Evolutionary conservation across 2,888 invertebrate genomes (phyloP).

Genomic region (Zaprionus bogoriensis): DNA sequence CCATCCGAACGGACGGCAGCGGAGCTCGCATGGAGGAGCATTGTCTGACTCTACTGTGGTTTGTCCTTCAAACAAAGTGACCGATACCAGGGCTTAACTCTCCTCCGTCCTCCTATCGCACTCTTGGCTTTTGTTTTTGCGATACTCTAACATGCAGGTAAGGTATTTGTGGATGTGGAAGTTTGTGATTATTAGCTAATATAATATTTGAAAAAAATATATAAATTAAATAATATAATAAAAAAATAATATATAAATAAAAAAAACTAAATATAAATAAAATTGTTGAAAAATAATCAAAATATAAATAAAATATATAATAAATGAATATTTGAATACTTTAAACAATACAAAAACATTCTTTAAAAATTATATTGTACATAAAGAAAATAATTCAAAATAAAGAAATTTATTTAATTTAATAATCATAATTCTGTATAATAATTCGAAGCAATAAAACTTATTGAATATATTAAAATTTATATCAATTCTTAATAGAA

Average conservation of each 20-base stretch:
- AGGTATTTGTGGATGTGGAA: not conserved
- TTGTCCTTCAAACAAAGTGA: constrained; percentile 71
- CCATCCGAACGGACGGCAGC: constrained; percentile 49
- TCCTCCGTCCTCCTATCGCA: constrained; percentile 2
- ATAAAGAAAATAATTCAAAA: too few relatives aligned
- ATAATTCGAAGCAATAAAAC: too few relatives aligned
- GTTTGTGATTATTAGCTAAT: not conserved
- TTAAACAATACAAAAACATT: not conserved
- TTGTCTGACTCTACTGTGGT: constrained; percentile 62
- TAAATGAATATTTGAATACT: not conserved
- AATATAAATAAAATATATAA: not conserved
- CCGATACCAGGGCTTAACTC: constrained; percentile 59
- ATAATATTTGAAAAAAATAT: not conserved
- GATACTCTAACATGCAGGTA: constrained; percentile 10
- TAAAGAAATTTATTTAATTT: too few relatives aligned
- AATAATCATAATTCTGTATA: too few relatives aligned
- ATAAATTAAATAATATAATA: not conserved
- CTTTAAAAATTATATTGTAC: too few relatives aligned
- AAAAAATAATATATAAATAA: too few relatives aligned
- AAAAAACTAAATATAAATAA: too few relatives aligned
- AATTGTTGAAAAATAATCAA: too few relatives aligned
- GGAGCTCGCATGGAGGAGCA: constrained; percentile 24
- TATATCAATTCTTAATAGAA: not conserved
- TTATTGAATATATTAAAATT: not conserved
- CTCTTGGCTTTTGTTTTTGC: constrained; percentile 19